Conservation (phyloP, 2,888 invertebrate genomes). For the Andrena camellia region DNA sequence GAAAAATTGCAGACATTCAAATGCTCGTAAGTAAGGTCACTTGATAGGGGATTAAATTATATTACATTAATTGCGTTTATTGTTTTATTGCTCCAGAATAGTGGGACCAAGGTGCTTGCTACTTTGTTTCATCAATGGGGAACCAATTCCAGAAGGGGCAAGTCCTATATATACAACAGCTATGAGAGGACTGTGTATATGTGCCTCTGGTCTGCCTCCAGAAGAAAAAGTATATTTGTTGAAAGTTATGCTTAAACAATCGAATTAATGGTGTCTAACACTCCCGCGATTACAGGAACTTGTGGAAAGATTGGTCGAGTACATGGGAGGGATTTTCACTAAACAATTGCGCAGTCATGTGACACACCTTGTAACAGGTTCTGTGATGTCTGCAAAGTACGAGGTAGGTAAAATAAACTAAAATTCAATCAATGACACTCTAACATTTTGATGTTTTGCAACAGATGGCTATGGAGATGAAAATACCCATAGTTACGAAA, state of each 20-base stretch:
- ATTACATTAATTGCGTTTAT: background rate
- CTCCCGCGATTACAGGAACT: slow-evolving; percentile 85
- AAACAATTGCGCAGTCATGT: slow-evolving; percentile 88
- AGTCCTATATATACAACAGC: slow-evolving; percentile 93
- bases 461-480: slow-evolving; percentile 89
- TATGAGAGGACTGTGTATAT: slow-evolving; percentile 91
- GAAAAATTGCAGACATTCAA: slow-evolving; percentile 88
- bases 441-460: slow-evolving; percentile 58
- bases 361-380: slow-evolving; percentile 93
- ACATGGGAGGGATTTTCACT: slow-evolving; percentile 92
- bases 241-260: background rate
- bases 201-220: slow-evolving; percentile 87
- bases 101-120: slow-evolving; percentile 93
- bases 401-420: slow-evolving; percentile 85
- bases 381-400: slow-evolving; percentile 92
- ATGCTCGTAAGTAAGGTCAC: slow-evolving; percentile 88
- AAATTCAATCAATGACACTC: background rate
- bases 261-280: background rate
- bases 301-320: slow-evolving; percentile 88
- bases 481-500: slow-evolving; percentile 90
- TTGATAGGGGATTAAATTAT: background rate
- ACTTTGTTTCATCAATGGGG: slow-evolving; percentile 90
- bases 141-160: slow-evolving; percentile 90
- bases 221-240: slow-evolving; percentile 84
- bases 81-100: slow-evolving; percentile 87